These are phyloP conservation scores for Sceloporus tristichus DNA, from an alignment of 2,113 vertebrate genomes.

Conservation along the genomic window DNA sequence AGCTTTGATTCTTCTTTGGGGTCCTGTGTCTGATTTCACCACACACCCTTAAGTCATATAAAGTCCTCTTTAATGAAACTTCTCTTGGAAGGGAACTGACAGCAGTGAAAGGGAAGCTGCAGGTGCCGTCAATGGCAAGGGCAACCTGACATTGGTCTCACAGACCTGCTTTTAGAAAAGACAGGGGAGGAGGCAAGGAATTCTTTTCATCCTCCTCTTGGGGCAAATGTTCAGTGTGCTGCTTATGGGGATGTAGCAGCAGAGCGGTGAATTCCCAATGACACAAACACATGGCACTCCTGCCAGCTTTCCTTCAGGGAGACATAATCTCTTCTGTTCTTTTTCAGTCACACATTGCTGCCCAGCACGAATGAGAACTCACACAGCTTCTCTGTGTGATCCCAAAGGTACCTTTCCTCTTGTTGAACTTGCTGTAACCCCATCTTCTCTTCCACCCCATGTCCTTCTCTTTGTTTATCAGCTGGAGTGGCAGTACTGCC, in stretches of 20 bases:
- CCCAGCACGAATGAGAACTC: rapidly evolving
- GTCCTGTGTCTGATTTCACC: background rate
- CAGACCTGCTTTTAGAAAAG: background rate
- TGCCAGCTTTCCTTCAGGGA: background rate
- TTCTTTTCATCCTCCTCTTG: background rate
- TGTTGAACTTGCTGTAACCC: conserved; percentile 8
- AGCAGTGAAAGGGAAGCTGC: rapidly evolving
- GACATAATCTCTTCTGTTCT: background rate
- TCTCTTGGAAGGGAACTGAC: background rate
- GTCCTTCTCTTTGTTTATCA: background rate
- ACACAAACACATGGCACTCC: background rate
- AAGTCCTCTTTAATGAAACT: background rate
- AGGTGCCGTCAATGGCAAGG: conserved; percentile 1
- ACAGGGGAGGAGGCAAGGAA: background rate
- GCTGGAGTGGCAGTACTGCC: background rate
- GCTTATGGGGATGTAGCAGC: background rate
- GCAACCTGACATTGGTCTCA: background rate
- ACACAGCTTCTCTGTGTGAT: background rate
- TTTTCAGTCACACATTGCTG: background rate
- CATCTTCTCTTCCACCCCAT: too few species aligned
- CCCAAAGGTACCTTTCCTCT: background rate
- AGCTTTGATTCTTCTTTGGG: background rate
- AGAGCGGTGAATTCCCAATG: background rate
- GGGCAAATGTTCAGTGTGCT: background rate
- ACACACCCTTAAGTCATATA: background rate